A percentile compares a stretch with the other conserved stretches of the same genome.
Evolutionary conservation across 2,888 invertebrate genomes (phyloP).

Genomic region (Trachelus tabidus): DNA sequence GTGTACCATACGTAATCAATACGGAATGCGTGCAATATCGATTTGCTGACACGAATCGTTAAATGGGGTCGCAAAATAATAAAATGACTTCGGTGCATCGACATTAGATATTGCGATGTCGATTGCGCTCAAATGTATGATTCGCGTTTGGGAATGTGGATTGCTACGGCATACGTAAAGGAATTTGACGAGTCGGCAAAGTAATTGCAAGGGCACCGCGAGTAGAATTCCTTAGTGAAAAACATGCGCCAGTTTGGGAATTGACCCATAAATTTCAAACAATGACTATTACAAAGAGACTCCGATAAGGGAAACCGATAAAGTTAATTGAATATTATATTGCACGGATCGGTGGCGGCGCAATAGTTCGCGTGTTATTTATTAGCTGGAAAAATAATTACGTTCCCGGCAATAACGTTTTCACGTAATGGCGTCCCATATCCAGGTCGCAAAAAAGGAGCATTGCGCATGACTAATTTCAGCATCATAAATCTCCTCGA

Average conservation of each 20-base stretch:
- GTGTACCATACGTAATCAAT: neutral
- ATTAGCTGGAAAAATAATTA: slow-evolving; percentile 32
- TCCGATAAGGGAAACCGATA: slow-evolving; percentile 16
- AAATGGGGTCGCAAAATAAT: neutral
- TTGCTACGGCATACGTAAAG: neutral
- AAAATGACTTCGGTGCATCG: neutral
- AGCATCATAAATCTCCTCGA: neutral
- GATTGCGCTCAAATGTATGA: neutral
- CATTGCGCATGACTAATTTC: neutral
- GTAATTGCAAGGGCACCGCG: neutral
- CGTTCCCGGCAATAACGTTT: slow-evolving; percentile 22
- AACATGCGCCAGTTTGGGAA: neutral
- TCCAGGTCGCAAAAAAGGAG: neutral
- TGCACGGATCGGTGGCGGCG: slow-evolving; percentile 13
- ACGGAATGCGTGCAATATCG: neutral
- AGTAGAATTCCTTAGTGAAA: neutral
- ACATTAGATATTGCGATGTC: neutral
- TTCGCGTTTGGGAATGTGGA: neutral
- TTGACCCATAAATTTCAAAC: slow-evolving; percentile 1
- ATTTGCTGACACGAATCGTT: neutral
- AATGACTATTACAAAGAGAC: slow-evolving; percentile 18
- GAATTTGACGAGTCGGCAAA: neutral
- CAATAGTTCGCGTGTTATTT: slow-evolving; percentile 28
- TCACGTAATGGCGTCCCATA: neutral
- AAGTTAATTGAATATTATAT: slow-evolving; percentile 29